Conservation (phyloP, 1,140 invertebrate species). For the Drosophila baimaii region DNA sequence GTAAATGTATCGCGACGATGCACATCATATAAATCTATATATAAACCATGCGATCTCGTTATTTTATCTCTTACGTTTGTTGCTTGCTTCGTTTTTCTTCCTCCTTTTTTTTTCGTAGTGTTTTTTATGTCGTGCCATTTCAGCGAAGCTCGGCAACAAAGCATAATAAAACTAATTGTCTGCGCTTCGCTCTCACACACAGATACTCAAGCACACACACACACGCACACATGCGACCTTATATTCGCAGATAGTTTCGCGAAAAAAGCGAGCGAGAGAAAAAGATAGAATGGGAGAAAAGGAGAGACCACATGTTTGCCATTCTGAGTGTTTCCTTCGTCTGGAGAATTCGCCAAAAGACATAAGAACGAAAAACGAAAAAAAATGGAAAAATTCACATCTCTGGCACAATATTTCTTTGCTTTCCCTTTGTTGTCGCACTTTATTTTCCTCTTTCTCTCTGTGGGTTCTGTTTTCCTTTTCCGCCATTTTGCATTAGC, state of each 20-base stretch:
- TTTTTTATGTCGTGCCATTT: conserved; percentile 82
- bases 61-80: conserved; percentile 58
- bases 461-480: conserved; percentile 11
- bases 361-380: conserved; percentile 11
- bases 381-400: conserved; percentile 30
- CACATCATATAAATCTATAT: conserved; percentile 58
- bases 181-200: conserved; percentile 79
- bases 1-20: conserved; percentile 72
- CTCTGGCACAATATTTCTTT: conserved; percentile 39
- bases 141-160: conserved; percentile 82
- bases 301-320: conserved; percentile 72
- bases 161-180: conserved; percentile 83
- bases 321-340: conserved; percentile 68
- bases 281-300: conserved; percentile 19
- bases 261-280: conserved; percentile 17
- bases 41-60: conserved; percentile 48
- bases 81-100: conserved; percentile 34
- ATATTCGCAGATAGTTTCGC: conserved; percentile 40
- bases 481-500: conserved; percentile 65
- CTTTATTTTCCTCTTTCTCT: conserved; percentile 59
- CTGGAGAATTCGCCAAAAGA: conserved; percentile 56
- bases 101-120: conserved; percentile 49
- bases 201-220: conserved; percentile 37
- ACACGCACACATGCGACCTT: conserved; percentile 7
- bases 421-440: conserved; percentile 33